Percentiles rank a stretch among this genome's conserved stretches.
Conservation (phyloP, 2,888 invertebrate species). For the Agrotis segetum region DNA sequence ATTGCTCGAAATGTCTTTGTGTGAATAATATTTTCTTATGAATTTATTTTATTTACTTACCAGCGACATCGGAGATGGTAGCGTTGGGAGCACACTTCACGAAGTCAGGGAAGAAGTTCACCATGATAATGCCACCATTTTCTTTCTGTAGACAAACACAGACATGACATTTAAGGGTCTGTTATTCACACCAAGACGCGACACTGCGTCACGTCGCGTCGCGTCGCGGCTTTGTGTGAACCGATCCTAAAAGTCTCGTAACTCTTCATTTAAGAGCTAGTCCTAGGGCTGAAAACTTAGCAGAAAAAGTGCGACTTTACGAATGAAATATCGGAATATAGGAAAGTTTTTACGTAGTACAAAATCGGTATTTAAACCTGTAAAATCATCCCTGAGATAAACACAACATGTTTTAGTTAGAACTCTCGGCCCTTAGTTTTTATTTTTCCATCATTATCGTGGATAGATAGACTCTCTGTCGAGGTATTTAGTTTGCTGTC, state of each 20-base stretch:
- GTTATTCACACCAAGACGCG: too few relatives aligned
- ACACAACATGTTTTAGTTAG: too few relatives aligned
- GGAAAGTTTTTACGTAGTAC: background rate
- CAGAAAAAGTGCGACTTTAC: background rate
- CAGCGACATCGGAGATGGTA: conserved; percentile 92
- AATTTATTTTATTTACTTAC: conserved; percentile 90
- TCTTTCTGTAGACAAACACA: conserved; percentile 85
- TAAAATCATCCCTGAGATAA: background rate
- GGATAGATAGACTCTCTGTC: background rate
- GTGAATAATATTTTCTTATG: too few relatives aligned
- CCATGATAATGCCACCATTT: conserved; percentile 94
- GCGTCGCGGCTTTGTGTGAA: too few relatives aligned
- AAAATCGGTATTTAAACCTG: background rate
- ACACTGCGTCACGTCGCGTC: too few relatives aligned
- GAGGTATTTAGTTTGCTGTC: background rate
- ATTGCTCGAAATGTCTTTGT: too few relatives aligned
- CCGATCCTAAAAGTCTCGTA: too few relatives aligned
- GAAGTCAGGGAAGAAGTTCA: conserved; percentile 93
- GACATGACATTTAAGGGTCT: background rate
- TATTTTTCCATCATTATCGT: background rate
- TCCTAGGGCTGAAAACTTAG: too few relatives aligned
- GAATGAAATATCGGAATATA: background rate
- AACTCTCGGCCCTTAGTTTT: too few relatives aligned
- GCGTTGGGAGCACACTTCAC: conserved; percentile 91
- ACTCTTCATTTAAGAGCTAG: too few relatives aligned